phyloP scores from a whole-genome alignment of 1,140 invertebrate genomes.

The Trachymyrmex cornetzi region DNA sequence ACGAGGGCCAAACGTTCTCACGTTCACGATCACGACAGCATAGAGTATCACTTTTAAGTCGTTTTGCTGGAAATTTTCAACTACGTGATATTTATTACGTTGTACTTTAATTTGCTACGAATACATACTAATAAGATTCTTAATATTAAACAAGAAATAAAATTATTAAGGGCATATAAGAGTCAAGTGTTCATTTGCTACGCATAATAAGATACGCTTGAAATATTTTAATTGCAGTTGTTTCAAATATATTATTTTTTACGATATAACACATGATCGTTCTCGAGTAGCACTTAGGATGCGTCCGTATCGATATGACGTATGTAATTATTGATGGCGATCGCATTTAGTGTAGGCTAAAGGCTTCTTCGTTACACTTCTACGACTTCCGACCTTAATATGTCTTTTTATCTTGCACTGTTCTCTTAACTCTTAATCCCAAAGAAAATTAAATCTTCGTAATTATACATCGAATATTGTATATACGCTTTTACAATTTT shows the following conservation, averaged over 20 bases:
- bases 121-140: too few species aligned
- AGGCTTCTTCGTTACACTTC: constrained; percentile 78
- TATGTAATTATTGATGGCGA: constrained; percentile 59
- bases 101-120: not conserved
- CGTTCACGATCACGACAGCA: constrained; percentile 36
- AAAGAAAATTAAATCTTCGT: constrained; percentile 21
- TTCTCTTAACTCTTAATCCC: constrained; percentile 6
- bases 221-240: constrained; percentile 1
- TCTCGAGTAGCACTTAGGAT: not conserved
- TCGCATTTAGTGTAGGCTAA: constrained; percentile 56
- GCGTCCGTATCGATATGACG: constrained; percentile 48
- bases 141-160: too few species aligned
- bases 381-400: constrained; percentile 79
- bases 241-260: not conserved
- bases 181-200: too few species aligned
- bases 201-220: not conserved
- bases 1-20: constrained; percentile 39
- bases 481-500: not conserved
- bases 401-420: constrained; percentile 50
- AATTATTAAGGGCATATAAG: too few species aligned
- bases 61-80: not conserved
- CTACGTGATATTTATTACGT: not conserved
- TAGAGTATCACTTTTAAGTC: constrained; percentile 34
- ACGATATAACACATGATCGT: not conserved
- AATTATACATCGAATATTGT: not conserved